These are phyloP conservation scores for Uromys caudimaculatus DNA, from an alignment of 2,797 vertebrate genomes.

Conservation along the genomic window DNA sequence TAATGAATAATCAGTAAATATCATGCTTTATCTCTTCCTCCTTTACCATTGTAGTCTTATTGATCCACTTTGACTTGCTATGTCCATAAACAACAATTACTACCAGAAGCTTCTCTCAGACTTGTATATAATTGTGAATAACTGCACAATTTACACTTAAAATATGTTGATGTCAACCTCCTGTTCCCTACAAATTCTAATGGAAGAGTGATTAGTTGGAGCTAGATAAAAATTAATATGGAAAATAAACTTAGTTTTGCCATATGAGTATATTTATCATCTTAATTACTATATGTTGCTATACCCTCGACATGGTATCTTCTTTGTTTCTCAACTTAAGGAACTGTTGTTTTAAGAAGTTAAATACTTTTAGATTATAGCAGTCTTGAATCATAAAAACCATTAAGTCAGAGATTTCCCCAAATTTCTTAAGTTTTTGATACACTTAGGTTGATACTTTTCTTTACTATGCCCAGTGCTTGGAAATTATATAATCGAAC, in stretches of 20 bases:
- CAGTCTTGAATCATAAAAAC: conserved; percentile 1
- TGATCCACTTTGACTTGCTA: background rate
- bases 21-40: background rate
- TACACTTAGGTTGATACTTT: background rate
- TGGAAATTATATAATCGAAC: background rate
- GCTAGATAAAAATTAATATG: conserved; percentile 14
- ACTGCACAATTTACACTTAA: conserved; percentile 39
- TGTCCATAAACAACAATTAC: background rate
- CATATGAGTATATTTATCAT: conserved; percentile 15
- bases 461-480: background rate
- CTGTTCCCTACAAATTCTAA: background rate
- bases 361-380: conserved; percentile 27
- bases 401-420: conserved; percentile 18
- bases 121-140: background rate
- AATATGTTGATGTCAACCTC: background rate
- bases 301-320: background rate
- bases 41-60: background rate
- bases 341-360: conserved; percentile 9
- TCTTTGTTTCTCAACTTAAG: conserved; percentile 53
- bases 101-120: conserved; percentile 6
- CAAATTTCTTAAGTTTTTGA: conserved; percentile 55
- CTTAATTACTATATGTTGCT: conserved; percentile 14
- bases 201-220: background rate
- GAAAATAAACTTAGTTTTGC: background rate
- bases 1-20: background rate